phyloP scores from a whole-genome alignment of 2,797 vertebrate species.

The Apodemus agrarius region DNA sequence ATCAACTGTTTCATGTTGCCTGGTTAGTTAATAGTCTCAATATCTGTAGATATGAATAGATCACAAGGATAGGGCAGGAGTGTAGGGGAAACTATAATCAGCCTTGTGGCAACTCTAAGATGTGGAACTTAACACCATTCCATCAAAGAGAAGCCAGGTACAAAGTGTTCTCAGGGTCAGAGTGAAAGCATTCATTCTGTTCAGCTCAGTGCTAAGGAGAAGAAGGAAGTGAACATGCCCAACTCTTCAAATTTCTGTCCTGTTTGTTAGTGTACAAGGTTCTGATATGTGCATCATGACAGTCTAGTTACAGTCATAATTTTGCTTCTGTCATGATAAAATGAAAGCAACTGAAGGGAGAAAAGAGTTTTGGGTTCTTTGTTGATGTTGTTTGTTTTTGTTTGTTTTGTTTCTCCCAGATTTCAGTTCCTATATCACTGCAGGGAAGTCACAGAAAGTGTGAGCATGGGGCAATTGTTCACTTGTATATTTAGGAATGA shows the following conservation, averaged over 20 bases:
- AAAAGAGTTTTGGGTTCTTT: neutral
- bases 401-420: neutral
- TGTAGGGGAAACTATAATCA: neutral
- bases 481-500: neutral
- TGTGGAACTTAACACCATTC: neutral
- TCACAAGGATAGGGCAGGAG: too few relatives aligned
- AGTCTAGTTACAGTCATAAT: neutral
- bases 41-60: neutral
- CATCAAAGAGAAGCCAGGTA: neutral
- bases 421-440: neutral
- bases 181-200: neutral
- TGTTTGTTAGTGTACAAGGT: neutral
- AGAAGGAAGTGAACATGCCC: neutral
- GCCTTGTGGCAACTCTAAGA: neutral
- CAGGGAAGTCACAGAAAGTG: neutral
- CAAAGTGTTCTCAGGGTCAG: neutral
- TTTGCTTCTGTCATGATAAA: neutral
- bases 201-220: neutral
- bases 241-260: neutral
- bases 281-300: accelerated
- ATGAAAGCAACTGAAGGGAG: neutral
- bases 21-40: neutral
- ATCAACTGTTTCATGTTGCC: neutral
- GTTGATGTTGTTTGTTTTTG: too few relatives aligned
- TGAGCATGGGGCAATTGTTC: neutral